Conservation (phyloP, 2,113 vertebrate species). For the Corydoras sp. region DNA sequence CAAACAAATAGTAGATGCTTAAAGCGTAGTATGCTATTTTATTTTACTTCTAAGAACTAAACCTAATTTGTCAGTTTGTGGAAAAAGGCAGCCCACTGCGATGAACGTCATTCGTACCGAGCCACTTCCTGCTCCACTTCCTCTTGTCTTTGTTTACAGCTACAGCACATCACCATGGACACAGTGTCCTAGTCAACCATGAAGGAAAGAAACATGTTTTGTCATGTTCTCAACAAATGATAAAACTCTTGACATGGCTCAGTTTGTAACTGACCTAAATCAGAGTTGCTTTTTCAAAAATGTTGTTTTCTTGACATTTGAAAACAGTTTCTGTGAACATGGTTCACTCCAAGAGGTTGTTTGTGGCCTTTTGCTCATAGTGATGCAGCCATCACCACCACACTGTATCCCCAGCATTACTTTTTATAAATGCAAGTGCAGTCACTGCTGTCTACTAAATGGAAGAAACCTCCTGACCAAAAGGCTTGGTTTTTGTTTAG, state of each 20-base stretch:
- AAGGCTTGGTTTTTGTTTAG: not conserved
- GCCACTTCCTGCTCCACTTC: too few relatives aligned
- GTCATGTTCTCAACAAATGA: not conserved
- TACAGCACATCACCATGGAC: constrained; percentile 38
- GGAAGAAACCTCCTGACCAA: not conserved
- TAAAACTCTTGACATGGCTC: not conserved
- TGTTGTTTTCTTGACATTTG: too few relatives aligned
- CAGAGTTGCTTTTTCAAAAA: not conserved
- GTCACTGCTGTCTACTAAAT: not conserved
- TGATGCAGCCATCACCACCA: not conserved
- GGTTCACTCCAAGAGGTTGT: too few relatives aligned
- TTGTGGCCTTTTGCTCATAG: too few relatives aligned
- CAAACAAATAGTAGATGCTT: too few relatives aligned
- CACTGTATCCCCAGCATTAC: not conserved
- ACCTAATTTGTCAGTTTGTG: too few relatives aligned
- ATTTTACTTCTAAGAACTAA: too few relatives aligned
- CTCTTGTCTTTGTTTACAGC: constrained; percentile 41
- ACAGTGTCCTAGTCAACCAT: constrained; percentile 23
- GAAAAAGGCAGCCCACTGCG: too few relatives aligned
- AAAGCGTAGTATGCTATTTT: too few relatives aligned
- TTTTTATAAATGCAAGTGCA: not conserved
- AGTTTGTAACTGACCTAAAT: not conserved
- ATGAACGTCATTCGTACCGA: too few relatives aligned
- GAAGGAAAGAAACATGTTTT: constrained; percentile 19
- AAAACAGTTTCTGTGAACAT: too few relatives aligned